Percentiles rank a stretch among this genome's conserved stretches.
Evolutionary conservation across 2,888 invertebrate species (phyloP).

Genomic region (Drosophila anceps): DNA sequence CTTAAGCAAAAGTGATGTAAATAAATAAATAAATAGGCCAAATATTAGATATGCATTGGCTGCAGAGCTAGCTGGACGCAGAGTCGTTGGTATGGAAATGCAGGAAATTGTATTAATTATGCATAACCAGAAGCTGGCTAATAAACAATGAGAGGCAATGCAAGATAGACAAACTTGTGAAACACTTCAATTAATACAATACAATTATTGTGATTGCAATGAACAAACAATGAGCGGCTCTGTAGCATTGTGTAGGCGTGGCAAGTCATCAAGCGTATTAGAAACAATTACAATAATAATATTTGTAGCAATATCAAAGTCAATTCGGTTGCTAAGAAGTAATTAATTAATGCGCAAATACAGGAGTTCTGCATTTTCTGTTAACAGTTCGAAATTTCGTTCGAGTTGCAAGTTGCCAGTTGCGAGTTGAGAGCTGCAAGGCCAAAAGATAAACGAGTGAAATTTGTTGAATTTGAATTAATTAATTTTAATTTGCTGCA

Average conservation of each 20-base stretch:
- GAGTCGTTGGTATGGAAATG: background rate
- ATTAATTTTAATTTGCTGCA: slow-evolving; percentile 51
- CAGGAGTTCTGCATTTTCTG: slow-evolving; percentile 16
- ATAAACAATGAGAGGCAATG: slow-evolving; percentile 34
- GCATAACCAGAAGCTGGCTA: slow-evolving; percentile 24
- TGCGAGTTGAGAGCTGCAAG: background rate
- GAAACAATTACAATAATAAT: slow-evolving; percentile 45
- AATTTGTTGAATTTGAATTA: slow-evolving; percentile 45
- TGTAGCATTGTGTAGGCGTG: slow-evolving; percentile 28
- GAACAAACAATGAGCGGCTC: slow-evolving; percentile 5
- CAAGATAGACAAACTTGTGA: slow-evolving; percentile 21
- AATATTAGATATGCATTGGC: slow-evolving; percentile 2
- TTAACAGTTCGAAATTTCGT: too few species aligned
- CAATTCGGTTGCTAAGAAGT: slow-evolving; percentile 15
- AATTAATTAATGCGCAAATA: slow-evolving; percentile 29
- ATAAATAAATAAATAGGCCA: slow-evolving; percentile 11
- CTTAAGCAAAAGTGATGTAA: background rate
- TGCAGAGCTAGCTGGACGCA: background rate
- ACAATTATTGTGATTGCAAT: slow-evolving; percentile 41
- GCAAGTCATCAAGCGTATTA: slow-evolving; percentile 30
- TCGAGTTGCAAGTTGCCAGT: background rate
- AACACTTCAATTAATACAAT: slow-evolving; percentile 35
- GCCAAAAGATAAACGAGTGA: slow-evolving; percentile 31
- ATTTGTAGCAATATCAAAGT: slow-evolving; percentile 35
- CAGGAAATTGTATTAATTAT: slow-evolving; percentile 31